Conservation (phyloP, 2,113 vertebrate genomes). For the Pluvialis apricaria region DNA sequence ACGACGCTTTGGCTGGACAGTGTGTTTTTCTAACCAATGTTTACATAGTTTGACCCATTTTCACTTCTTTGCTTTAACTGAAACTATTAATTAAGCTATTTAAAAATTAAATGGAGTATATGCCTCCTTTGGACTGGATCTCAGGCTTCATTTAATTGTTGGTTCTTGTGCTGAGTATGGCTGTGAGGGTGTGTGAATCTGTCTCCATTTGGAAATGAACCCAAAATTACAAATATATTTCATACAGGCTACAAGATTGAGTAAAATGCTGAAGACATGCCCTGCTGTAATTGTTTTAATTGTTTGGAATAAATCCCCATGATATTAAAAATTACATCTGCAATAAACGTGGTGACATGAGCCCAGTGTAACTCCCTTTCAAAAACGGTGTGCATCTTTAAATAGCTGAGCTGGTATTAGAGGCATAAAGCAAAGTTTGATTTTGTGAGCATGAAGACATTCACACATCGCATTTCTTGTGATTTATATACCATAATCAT, state of each 20-base stretch:
- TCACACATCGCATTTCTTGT: neutral
- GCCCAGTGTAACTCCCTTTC: neutral
- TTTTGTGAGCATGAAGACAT: neutral
- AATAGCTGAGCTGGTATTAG: neutral
- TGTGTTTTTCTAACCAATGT: constrained; percentile 54
- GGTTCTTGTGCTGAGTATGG: constrained; percentile 16
- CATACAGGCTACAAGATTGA: neutral
- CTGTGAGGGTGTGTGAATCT: constrained; percentile 57
- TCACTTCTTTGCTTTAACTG: constrained; percentile 43
- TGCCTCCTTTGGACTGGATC: constrained; percentile 37
- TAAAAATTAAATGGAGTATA: constrained; percentile 56
- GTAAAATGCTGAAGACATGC: neutral
- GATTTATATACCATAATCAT: neutral
- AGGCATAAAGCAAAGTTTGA: neutral
- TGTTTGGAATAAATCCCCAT: constrained; percentile 2
- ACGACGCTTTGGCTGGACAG: constrained; percentile 43
- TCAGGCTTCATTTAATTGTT: constrained; percentile 59
- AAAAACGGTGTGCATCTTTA: neutral
- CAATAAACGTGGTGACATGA: neutral
- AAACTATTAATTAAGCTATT: constrained; percentile 65
- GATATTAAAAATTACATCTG: constrained; percentile 12
- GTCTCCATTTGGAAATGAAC: constrained; percentile 39
- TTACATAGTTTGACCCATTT: constrained; percentile 66
- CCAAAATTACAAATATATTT: constrained; percentile 45
- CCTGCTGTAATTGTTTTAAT: constrained; percentile 47